phyloP scores from a whole-genome alignment of 2,113 vertebrate genomes.

The Nestor notabilis region DNA sequence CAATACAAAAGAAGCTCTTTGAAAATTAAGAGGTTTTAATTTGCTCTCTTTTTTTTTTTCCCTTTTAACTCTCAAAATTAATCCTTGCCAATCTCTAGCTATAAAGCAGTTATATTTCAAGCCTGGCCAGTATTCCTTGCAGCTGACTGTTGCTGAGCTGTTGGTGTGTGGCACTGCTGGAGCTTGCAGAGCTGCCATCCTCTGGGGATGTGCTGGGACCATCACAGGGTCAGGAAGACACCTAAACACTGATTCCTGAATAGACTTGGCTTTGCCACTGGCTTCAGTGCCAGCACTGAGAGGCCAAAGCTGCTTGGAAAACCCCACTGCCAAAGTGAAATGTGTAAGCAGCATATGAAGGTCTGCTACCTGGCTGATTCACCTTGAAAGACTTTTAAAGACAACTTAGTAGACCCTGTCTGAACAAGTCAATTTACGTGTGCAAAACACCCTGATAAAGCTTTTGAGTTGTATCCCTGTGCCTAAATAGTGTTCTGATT shows the following conservation, averaged over 20 bases:
- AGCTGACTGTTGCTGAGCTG: background rate
- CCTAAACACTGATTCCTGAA: background rate
- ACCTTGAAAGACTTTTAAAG: background rate
- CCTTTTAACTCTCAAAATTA: background rate
- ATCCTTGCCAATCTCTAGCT: background rate
- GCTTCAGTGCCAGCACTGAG: background rate
- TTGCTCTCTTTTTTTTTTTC: background rate
- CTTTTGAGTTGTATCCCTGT: background rate
- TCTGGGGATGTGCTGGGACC: background rate
- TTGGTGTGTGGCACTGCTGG: background rate
- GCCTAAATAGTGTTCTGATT: background rate
- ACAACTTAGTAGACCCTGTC: background rate
- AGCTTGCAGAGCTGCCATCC: background rate
- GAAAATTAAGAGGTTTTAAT: background rate
- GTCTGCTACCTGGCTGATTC: background rate
- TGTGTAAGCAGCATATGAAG: background rate
- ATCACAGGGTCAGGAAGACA: background rate
- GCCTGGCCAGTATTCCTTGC: background rate
- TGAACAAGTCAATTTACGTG: rapidly evolving
- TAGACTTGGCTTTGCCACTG: background rate
- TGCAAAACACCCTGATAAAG: background rate
- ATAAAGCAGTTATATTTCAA: background rate
- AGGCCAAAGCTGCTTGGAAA: background rate
- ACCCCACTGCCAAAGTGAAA: background rate
- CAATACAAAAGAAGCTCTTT: background rate